Conservation (phyloP, 1,140 invertebrate genomes). For the Eriosoma lanigerum region DNA sequence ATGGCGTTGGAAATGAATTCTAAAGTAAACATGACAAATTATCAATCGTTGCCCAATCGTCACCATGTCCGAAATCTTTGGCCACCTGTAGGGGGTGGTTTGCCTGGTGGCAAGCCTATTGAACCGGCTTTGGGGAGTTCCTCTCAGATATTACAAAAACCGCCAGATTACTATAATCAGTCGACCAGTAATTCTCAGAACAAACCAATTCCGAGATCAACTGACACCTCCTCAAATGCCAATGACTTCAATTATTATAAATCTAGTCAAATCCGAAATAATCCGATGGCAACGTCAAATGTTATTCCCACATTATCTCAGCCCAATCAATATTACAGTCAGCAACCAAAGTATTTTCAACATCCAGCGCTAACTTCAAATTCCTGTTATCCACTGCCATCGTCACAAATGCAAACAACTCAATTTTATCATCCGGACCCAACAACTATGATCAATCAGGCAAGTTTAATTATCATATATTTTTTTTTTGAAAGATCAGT, state of each 20-base stretch:
- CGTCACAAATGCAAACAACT: background rate
- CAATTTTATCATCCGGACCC: conserved; percentile 11
- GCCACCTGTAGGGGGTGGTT: conserved; percentile 31
- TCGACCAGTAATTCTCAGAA: conserved; percentile 30
- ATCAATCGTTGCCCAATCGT: background rate
- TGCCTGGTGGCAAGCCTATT: conserved; percentile 32
- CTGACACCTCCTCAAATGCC: background rate
- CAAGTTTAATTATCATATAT: background rate
- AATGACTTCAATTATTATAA: conserved; percentile 4
- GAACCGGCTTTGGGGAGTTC: conserved; percentile 6
- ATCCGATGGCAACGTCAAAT: background rate
- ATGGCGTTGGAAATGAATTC: conserved; percentile 15
- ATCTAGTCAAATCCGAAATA: conserved; percentile 32
- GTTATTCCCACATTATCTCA: background rate
- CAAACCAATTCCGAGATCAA: background rate
- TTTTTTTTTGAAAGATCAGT: too few species aligned
- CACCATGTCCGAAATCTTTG: conserved; percentile 33
- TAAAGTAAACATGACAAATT: background rate
- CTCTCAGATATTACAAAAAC: background rate
- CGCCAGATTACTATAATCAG: background rate
- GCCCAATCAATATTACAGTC: background rate
- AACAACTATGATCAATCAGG: conserved; percentile 37
- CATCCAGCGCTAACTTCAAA: background rate
- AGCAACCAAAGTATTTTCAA: conserved; percentile 12
- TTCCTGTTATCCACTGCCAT: background rate